Evolutionary conservation across 2,797 vertebrate species (phyloP), one percentile per base, ranked within the genome.

Genomic region (Crocidura indochinensis): DNA sequence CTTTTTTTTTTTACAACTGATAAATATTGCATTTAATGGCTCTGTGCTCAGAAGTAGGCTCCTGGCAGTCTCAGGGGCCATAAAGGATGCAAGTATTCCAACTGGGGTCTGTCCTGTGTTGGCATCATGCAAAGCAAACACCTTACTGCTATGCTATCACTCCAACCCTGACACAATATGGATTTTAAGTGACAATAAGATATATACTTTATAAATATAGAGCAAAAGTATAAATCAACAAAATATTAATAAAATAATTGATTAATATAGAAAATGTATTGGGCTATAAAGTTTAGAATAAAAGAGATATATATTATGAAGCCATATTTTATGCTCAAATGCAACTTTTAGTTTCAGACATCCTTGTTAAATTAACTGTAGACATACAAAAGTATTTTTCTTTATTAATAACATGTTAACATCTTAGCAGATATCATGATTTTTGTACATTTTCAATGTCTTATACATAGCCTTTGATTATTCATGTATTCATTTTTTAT

Each of bases 141-240:
- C n/a, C n/a, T n/a, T n/a, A n/a, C n/a, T n/a, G n/a, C n/a, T n/a
- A n/a, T n/a, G n/a, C n/a, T n/a, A n/a, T n/a, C n/a, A n/a, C n/a
- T n/a, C n/a, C n/a, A n/a, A n/a, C n/a, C n/a, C n/a, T n/a, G n/a
- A n/a, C n/a, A 38, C 38, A 81, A 51, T 8, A 65, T 46, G 56
- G n/a, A 62, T 72, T 88, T 88, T 77, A 73, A 15, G 6, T 27
- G 1, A 72, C 90, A 24, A 86, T 71, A 92, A 82, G 27, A 76
- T 11, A 53, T 44, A 53, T 14, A 14, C 12, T 12, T 53, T 53
- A 53, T 3, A 12, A 53, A 53, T 14, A 38, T 0, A 68, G 3
- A 87, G 53, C 15, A 56, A 75, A 87, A 87, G 38, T 19, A 68
- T 26, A 81, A 53, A 53, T 14, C 12, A 17, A 53, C 17, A 92